These are phyloP conservation scores for Philotrypesis tridentata DNA, from an alignment of 1,140 invertebrate species.

Conservation along the genomic window DNA sequence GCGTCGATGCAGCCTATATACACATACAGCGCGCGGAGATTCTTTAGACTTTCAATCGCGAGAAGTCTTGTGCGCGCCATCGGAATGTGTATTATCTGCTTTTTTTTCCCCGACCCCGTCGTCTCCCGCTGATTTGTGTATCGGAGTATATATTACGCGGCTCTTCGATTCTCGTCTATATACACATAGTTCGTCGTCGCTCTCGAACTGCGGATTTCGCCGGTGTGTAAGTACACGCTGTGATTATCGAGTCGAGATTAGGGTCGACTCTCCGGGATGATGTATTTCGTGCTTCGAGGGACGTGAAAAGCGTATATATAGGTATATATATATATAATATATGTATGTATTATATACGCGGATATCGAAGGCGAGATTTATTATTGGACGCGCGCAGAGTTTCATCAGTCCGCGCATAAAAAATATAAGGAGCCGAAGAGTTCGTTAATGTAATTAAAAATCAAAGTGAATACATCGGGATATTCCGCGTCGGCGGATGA, in stretches of 20 bases:
- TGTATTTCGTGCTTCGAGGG: no score
- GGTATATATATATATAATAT: not conserved
- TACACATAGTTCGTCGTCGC: no score
- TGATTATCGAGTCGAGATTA: no score
- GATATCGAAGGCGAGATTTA: not conserved
- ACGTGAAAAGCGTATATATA: no score
- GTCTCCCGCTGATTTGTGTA: not conserved
- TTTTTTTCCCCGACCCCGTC: no score
- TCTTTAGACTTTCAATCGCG: not conserved
- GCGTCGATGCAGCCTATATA: not conserved
- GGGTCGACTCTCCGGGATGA: no score
- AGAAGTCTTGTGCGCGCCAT: not conserved
- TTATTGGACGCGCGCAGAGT: not conserved
- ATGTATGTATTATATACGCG: not conserved
- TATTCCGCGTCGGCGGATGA: not conserved
- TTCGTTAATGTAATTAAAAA: constrained; percentile 38
- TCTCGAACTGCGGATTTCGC: no score
- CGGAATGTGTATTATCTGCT: not conserved
- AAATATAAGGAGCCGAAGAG: not conserved
- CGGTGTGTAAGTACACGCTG: no score
- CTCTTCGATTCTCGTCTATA: not conserved
- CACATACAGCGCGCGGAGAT: no score
- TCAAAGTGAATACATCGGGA: constrained; percentile 22
- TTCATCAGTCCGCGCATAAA: not conserved
- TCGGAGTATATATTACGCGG: not conserved